Evolutionary conservation across 2,888 invertebrate species (phyloP).

Genomic region (Blastobasis adustella): DNA sequence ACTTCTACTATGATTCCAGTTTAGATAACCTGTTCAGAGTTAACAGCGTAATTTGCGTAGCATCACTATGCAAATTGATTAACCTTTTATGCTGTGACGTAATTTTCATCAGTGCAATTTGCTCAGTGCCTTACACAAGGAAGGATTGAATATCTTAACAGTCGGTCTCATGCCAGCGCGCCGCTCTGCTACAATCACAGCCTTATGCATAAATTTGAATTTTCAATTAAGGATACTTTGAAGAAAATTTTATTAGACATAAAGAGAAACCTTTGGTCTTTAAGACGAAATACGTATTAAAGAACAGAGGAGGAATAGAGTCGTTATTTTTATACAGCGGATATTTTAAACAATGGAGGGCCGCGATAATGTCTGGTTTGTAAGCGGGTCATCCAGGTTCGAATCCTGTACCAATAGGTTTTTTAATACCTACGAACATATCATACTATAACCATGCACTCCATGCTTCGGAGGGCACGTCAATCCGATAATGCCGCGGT

Average conservation of each 20-base stretch:
- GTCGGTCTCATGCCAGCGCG: slow-evolving; percentile 37
- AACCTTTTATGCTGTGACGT: slow-evolving; percentile 47
- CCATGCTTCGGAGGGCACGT: too few species aligned
- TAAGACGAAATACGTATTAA: slow-evolving; percentile 60
- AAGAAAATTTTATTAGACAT: slow-evolving; percentile 73
- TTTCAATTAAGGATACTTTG: slow-evolving; percentile 73
- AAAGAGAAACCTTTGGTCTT: slow-evolving; percentile 72
- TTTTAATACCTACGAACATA: too few species aligned
- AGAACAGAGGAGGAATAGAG: slow-evolving; percentile 34
- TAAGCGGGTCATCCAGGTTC: too few species aligned
- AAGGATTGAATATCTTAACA: slow-evolving; percentile 51
- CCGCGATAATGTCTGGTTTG: too few species aligned
- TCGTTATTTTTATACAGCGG: slow-evolving; percentile 1
- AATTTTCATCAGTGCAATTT: slow-evolving; percentile 60
- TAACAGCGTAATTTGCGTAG: slow-evolving; percentile 10
- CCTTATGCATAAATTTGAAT: slow-evolving; percentile 75
- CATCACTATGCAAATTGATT: slow-evolving; percentile 36
- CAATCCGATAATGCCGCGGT: too few species aligned
- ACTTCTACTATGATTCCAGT: too few species aligned
- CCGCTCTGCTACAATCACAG: slow-evolving; percentile 62
- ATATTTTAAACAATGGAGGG: background rate
- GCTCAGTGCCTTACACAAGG: slow-evolving; percentile 39
- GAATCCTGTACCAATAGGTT: too few species aligned
- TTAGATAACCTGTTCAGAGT: too few species aligned
- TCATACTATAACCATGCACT: too few species aligned